phyloP scores from a whole-genome alignment of 2,797 vertebrate species.

The Onychomys arenicola region DNA sequence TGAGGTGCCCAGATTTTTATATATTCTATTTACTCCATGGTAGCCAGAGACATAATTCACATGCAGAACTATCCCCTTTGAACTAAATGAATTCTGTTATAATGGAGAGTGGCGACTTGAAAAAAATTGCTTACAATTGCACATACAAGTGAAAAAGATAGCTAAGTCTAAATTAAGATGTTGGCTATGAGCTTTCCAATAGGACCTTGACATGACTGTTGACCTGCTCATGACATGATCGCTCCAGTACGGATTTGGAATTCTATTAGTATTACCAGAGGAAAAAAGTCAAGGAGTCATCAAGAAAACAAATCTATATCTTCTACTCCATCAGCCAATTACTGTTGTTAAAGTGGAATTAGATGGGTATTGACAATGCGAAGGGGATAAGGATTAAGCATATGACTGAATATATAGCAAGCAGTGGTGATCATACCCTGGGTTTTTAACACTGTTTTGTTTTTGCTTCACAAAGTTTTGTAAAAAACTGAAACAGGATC shows the following conservation, averaged over 20 bases:
- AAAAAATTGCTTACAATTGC: constrained; percentile 91
- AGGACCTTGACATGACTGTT: constrained; percentile 99
- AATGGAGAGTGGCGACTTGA: constrained; percentile 88
- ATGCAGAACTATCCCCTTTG: constrained; percentile 88
- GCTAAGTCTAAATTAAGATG: constrained; percentile 99
- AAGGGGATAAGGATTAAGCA: constrained; percentile 92
- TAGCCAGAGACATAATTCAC: constrained; percentile 86
- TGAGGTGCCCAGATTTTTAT: constrained; percentile 71
- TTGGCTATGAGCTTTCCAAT: constrained; percentile 99
- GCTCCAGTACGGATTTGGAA: constrained; percentile 98
- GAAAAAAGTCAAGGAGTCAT: constrained; percentile 99
- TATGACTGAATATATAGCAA: constrained; percentile 88
- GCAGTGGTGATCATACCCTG: constrained; percentile 52
- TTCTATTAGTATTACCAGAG: constrained; percentile 99
- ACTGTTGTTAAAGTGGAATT: constrained; percentile 99
- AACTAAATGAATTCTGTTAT: constrained; percentile 90
- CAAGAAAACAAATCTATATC: constrained; percentile 99
- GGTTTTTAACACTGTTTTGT: neutral
- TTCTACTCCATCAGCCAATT: constrained; percentile 99
- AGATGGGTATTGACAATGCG: constrained; percentile 99
- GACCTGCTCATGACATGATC: constrained; percentile 99
- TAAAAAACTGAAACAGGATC: constrained; percentile 63
- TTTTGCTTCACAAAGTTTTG: constrained; percentile 73
- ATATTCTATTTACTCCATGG: constrained; percentile 81
- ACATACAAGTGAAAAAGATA: constrained; percentile 89